phyloP scores from a whole-genome alignment of 2,797 vertebrate genomes.

The Cryptoprocta ferox region DNA sequence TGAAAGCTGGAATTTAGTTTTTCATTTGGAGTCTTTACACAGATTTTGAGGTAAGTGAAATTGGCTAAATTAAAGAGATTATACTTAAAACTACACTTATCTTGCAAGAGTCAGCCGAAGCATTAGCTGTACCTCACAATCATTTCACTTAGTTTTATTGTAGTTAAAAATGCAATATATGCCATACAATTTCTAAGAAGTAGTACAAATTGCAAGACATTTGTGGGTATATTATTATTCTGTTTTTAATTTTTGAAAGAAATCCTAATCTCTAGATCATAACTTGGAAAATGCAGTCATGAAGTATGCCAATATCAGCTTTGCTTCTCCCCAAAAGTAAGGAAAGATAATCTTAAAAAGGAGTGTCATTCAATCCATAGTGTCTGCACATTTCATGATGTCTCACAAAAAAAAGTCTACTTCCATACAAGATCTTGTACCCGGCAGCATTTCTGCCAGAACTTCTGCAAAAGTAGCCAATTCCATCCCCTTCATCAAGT shows the following conservation, averaged over 20 bases:
- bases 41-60: conserved; percentile 60
- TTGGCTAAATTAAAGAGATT: conserved; percentile 52
- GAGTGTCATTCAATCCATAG: neutral
- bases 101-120: conserved; percentile 47
- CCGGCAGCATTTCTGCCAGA: neutral
- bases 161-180: conserved; percentile 46
- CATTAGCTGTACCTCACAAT: conserved; percentile 39
- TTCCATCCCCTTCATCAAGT: neutral
- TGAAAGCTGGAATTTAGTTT: conserved; percentile 47
- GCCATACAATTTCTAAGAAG: conserved; percentile 21
- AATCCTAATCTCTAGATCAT: neutral
- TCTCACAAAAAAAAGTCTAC: neutral
- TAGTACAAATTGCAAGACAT: conserved; percentile 37
- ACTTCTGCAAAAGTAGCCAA: neutral
- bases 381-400: neutral
- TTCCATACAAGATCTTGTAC: neutral
- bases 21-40: conserved; percentile 50
- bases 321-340: neutral
- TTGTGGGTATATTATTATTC: conserved; percentile 16
- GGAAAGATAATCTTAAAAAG: neutral
- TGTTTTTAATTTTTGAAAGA: conserved; percentile 33
- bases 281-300: conserved; percentile 13
- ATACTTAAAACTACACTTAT: conserved; percentile 26
- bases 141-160: conserved; percentile 64
- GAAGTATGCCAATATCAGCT: neutral